Evolutionary conservation across 1,140 invertebrate species (phyloP).

Genomic region (Xylocopa sonorina): DNA sequence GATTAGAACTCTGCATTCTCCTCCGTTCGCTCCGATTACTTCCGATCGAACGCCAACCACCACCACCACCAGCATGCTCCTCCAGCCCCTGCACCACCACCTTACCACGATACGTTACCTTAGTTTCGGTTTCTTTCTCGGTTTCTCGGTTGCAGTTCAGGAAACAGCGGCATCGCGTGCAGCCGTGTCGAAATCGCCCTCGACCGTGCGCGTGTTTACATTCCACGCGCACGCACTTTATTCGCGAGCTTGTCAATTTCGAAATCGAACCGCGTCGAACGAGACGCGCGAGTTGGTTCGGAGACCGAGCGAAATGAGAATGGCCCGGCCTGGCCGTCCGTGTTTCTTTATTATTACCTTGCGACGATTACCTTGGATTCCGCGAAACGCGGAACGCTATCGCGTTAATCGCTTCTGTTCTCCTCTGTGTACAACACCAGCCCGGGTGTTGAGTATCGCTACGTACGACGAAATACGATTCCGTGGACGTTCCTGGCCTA

Average conservation of each 20-base stretch:
- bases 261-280: not conserved
- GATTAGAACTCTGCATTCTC: no score
- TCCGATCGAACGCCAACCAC: no score
- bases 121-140: no score
- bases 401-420: constrained; percentile 79
- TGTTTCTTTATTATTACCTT: constrained; percentile 59
- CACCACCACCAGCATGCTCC: no score
- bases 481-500: constrained; percentile 79
- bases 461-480: constrained; percentile 80
- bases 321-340: constrained; percentile 46
- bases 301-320: no score
- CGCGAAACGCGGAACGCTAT: constrained; percentile 75
- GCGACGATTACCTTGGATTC: constrained; percentile 68
- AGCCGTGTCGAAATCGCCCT: constrained; percentile 47
- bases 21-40: no score
- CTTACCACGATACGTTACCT: no score
- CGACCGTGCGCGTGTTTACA: constrained; percentile 32
- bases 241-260: not conserved
- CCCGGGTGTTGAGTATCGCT: constrained; percentile 78
- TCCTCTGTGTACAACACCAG: constrained; percentile 74
- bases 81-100: no score
- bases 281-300: no score
- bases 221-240: constrained; percentile 15
- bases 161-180: constrained; percentile 46
- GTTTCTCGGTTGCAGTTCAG: no score